Evolutionary conservation across 2,888 invertebrate species (phyloP).

Genomic region (Platycheirus rosarum): DNA sequence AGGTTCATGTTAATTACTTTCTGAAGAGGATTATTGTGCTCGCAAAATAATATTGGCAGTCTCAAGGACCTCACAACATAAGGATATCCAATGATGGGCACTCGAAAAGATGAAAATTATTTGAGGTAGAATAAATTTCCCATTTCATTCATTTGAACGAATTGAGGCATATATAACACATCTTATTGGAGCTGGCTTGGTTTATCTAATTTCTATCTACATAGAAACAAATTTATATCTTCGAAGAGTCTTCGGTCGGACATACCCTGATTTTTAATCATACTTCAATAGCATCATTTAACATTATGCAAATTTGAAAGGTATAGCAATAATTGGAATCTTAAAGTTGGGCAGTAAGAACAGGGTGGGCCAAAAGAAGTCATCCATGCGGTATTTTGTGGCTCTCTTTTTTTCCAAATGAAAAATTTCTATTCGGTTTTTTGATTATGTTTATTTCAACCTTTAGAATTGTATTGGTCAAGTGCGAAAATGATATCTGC

Average conservation of each 20-base stretch:
- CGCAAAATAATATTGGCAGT: conserved; percentile 65
- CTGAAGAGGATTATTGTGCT: conserved; percentile 52
- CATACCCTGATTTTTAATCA: conserved; percentile 21
- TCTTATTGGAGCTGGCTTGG: conserved; percentile 23
- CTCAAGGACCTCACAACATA: conserved; percentile 41
- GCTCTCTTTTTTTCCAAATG: no score
- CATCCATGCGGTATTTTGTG: no score
- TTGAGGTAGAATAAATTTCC: background rate
- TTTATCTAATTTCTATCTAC: conserved; percentile 28
- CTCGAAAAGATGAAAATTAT: background rate
- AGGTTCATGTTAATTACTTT: conserved; percentile 66
- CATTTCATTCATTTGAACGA: background rate
- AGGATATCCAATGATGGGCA: background rate
- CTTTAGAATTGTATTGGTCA: no score
- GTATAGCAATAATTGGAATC: no score
- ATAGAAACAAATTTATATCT: background rate
- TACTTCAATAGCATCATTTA: conserved; percentile 8
- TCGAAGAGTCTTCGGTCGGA: conserved; percentile 5
- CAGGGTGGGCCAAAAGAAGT: no score
- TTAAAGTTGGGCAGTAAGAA: no score
- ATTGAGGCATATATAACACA: conserved; percentile 1
- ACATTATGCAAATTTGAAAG: no score
- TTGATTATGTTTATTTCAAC: no score
- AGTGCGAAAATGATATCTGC: no score
- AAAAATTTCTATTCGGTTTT: no score